Conservation (phyloP, 2,888 invertebrate species). For the Agrotis ipsilon region DNA sequence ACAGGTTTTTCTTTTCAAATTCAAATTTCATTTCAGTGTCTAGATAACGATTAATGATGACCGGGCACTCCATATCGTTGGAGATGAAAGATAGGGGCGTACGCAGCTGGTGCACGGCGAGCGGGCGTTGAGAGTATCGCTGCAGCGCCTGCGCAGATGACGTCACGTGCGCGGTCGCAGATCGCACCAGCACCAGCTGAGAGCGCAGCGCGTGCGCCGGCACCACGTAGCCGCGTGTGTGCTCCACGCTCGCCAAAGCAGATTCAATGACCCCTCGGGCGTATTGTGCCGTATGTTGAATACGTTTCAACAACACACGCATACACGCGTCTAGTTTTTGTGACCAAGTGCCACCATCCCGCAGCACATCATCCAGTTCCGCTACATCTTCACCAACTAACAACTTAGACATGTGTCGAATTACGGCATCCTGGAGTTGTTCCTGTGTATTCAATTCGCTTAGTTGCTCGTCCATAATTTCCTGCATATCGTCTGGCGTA, state of each 20-base stretch:
- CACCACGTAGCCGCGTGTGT: conserved; percentile 54
- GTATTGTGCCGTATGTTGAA: conserved; percentile 75
- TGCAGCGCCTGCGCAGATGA: background rate
- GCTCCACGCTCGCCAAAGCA: conserved; percentile 68
- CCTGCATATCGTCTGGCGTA: conserved; percentile 9
- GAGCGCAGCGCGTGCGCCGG: conserved; percentile 62
- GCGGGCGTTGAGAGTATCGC: conserved; percentile 7
- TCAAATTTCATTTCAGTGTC: conserved; percentile 8
- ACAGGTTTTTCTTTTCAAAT: conserved; percentile 14
- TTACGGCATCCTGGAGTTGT: conserved; percentile 9
- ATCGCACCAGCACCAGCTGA: conserved; percentile 63
- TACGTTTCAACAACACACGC: conserved; percentile 65
- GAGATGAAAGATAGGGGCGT: conserved; percentile 2
- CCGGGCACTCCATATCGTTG: conserved; percentile 6
- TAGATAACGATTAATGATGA: conserved; percentile 13
- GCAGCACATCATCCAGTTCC: conserved; percentile 26
- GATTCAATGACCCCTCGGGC: conserved; percentile 69
- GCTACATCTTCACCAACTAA: conserved; percentile 29
- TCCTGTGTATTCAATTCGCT: conserved; percentile 3
- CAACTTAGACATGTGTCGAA: conserved; percentile 35
- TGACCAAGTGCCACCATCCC: conserved; percentile 34
- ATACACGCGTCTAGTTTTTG: conserved; percentile 59
- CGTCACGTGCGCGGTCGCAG: background rate
- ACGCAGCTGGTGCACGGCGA: conserved; percentile 10
- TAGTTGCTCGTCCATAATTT: background rate